These are phyloP conservation scores for Ectemnius cavifrons DNA, from an alignment of 2,888 invertebrate species.

Conservation along the genomic window DNA sequence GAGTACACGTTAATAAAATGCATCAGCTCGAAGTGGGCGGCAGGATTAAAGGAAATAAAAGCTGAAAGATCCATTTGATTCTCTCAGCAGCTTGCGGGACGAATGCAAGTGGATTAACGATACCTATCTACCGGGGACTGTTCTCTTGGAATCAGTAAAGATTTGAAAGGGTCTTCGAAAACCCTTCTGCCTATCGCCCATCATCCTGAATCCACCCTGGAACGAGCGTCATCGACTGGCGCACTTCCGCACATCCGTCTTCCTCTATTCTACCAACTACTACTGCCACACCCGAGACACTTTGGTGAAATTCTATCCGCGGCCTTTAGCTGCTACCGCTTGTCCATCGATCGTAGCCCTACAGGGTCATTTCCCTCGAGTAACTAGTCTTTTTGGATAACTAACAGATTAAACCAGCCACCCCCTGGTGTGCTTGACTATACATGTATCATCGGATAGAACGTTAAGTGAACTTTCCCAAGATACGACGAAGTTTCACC, in stretches of 20 bases:
- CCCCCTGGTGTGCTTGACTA: background rate
- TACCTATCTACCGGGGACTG: constrained; percentile 30
- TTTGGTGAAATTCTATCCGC: background rate
- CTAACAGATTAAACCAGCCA: background rate
- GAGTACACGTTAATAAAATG: constrained; percentile 41
- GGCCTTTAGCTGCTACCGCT: constrained; percentile 21
- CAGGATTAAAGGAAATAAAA: constrained; percentile 36
- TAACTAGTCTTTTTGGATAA: constrained; percentile 24
- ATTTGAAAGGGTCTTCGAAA: background rate
- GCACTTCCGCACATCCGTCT: constrained; percentile 26
- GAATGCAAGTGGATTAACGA: constrained; percentile 29
- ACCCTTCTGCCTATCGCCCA: constrained; percentile 23
- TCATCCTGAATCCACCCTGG: constrained; percentile 45
- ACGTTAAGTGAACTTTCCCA: background rate
- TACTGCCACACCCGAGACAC: background rate
- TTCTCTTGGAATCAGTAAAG: constrained; percentile 22
- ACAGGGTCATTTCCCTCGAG: constrained; percentile 15
- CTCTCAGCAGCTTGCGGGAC: constrained; percentile 15
- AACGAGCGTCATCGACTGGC: constrained; percentile 15
- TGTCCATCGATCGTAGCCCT: constrained; percentile 25
- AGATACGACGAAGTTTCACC: background rate
- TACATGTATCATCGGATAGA: constrained; percentile 1
- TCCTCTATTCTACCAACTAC: too few species aligned
- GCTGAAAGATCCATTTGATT: constrained; percentile 22
- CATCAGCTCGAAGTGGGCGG: constrained; percentile 2